phyloP scores from a whole-genome alignment of 1,140 invertebrate genomes.

The Dinothrombium tinctorium region DNA sequence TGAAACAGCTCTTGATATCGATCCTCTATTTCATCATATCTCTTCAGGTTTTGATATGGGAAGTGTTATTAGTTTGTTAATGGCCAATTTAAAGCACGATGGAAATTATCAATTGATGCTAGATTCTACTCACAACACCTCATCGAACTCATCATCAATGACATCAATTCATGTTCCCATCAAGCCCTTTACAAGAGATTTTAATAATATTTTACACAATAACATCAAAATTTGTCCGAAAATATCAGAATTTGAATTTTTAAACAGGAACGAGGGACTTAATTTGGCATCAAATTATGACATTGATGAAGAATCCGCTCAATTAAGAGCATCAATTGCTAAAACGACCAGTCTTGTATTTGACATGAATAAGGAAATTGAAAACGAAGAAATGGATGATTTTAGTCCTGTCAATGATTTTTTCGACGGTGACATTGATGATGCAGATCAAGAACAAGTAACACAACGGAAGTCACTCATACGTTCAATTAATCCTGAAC shows the following conservation, averaged over 20 bases:
- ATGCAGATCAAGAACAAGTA: not conserved
- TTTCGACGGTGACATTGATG: not conserved
- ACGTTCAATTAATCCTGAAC: not conserved
- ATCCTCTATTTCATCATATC: constrained; percentile 9
- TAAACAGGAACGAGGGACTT: too few species aligned
- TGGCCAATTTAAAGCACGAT: constrained; percentile 4
- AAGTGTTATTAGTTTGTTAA: constrained; percentile 7
- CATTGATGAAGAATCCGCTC: too few species aligned
- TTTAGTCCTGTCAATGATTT: not conserved
- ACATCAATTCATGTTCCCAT: too few species aligned
- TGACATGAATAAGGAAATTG: constrained; percentile 1
- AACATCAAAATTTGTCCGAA: too few species aligned
- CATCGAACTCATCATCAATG: too few species aligned
- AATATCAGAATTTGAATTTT: too few species aligned
- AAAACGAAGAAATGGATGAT: constrained; percentile 1
- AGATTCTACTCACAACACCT: constrained; percentile 1
- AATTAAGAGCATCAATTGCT: too few species aligned
- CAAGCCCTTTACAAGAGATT: too few species aligned
- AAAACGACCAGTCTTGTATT: constrained; percentile 3
- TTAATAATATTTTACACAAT: too few species aligned
- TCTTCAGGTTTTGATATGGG: constrained; percentile 9
- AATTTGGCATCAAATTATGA: too few species aligned
- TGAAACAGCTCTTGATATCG: constrained; percentile 6
- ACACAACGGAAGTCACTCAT: not conserved
- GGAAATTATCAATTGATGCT: constrained; percentile 3